Conservation (phyloP, 2,797 vertebrate species). For the Ptychadena robeensis region DNA sequence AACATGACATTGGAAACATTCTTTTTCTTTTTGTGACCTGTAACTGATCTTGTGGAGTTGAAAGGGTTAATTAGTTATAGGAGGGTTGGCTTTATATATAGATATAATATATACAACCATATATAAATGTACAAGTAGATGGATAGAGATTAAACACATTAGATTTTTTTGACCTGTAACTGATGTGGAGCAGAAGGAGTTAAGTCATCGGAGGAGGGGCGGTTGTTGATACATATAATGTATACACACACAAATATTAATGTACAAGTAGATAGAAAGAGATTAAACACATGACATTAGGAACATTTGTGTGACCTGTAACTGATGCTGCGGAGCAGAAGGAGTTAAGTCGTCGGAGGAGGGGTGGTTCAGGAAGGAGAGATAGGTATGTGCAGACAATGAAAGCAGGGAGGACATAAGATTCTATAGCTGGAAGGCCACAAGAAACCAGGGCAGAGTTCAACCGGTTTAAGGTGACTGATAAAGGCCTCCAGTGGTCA, state of each 20-base stretch:
- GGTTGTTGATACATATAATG: too few species aligned
- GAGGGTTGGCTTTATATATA: too few species aligned
- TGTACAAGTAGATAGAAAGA: neutral
- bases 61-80: too few species aligned
- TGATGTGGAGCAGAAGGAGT: neutral
- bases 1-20: too few species aligned
- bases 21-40: too few species aligned
- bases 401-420: conserved; percentile 42
- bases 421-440: conserved; percentile 52
- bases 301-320: neutral
- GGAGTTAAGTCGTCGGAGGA: conserved; percentile 40
- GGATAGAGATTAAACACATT: neutral
- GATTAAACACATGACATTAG: neutral
- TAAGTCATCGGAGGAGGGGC: too few species aligned
- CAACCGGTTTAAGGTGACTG: conserved; percentile 47
- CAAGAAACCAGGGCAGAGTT: conserved; percentile 58
- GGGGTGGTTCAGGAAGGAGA: conserved; percentile 33
- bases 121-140: too few species aligned
- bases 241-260: too few species aligned
- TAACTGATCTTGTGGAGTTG: too few species aligned
- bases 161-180: neutral
- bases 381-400: conserved; percentile 58
- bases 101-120: too few species aligned
- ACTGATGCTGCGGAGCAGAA: neutral
- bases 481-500: conserved; percentile 43